Conservation (phyloP, 2,797 vertebrate genomes). For the Brachyrhaphis roseni region DNA sequence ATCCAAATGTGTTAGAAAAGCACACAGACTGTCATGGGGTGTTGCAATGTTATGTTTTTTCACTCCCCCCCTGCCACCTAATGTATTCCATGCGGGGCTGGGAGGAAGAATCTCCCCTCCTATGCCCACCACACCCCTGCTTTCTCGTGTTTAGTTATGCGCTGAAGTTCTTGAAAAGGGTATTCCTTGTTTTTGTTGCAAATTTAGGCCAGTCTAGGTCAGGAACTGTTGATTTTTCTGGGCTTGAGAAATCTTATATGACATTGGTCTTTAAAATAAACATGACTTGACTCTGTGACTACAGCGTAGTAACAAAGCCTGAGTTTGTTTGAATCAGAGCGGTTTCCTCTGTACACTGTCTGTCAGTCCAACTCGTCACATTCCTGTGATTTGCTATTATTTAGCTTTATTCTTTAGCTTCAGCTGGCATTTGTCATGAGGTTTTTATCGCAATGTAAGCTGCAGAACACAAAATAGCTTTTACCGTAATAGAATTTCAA, state of each 20-base stretch:
- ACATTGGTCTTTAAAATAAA: slow-evolving; percentile 63
- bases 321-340: slow-evolving; percentile 44
- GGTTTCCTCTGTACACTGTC: slow-evolving; percentile 42
- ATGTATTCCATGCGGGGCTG: slow-evolving; percentile 14
- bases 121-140: not conserved
- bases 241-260: slow-evolving; percentile 55
- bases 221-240: slow-evolving; percentile 51
- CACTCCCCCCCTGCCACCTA: slow-evolving; percentile 24
- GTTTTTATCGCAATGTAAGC: slow-evolving; percentile 81
- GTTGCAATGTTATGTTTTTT: slow-evolving; percentile 20
- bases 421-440: slow-evolving; percentile 79
- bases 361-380: slow-evolving; percentile 45
- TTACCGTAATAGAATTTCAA: slow-evolving; percentile 90
- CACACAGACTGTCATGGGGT: not conserved
- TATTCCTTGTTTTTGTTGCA: slow-evolving; percentile 58
- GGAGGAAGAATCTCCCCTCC: slow-evolving; percentile 7
- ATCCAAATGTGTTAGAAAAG: not conserved
- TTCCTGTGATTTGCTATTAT: slow-evolving; percentile 69
- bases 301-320: slow-evolving; percentile 37
- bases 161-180: slow-evolving; percentile 50
- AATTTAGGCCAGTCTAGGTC: slow-evolving; percentile 53
- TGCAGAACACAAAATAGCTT: slow-evolving; percentile 88
- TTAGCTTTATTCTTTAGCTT: slow-evolving; percentile 71
- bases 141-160: slow-evolving; percentile 43
- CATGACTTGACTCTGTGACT: slow-evolving; percentile 50